Conservation (phyloP, 2,113 vertebrate genomes). For the Oncorhynchus mykiss region DNA sequence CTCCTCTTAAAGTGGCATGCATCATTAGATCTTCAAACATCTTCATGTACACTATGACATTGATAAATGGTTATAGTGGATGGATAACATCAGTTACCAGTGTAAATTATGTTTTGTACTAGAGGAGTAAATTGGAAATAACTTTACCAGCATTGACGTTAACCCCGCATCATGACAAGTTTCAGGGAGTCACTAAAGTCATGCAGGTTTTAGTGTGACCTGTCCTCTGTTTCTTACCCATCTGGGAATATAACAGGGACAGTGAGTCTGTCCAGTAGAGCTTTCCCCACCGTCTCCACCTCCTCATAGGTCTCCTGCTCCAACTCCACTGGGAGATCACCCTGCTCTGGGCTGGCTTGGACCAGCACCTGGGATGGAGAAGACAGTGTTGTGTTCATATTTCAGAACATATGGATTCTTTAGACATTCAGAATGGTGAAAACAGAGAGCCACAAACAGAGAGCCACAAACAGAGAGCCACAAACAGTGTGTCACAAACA, state of each 20-base stretch:
- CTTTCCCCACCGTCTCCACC: slow-evolving; percentile 88
- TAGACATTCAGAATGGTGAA: too few relatives aligned
- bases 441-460: too few relatives aligned
- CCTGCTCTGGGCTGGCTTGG: slow-evolving; percentile 77
- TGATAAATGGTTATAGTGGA: too few relatives aligned
- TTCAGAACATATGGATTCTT: too few relatives aligned
- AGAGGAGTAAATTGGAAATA: neutral
- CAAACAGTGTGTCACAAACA: too few relatives aligned
- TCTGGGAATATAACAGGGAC: slow-evolving; percentile 95
- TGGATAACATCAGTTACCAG: too few relatives aligned
- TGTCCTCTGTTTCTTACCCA: slow-evolving; percentile 77
- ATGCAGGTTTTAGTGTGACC: slow-evolving; percentile 7
- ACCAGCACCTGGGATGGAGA: slow-evolving; percentile 80
- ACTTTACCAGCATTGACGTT: neutral
- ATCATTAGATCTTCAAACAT: too few relatives aligned
- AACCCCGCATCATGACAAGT: neutral
- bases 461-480: too few relatives aligned
- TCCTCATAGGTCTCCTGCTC: slow-evolving; percentile 88
- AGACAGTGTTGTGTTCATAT: neutral
- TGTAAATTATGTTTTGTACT: too few relatives aligned
- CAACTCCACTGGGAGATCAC: slow-evolving; percentile 58
- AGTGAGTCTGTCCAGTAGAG: slow-evolving; percentile 90
- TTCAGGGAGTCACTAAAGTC: neutral
- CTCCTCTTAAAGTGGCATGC: too few relatives aligned
- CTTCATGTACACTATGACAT: too few relatives aligned